Base-by-base conservation (phyloP, 1,140 invertebrate genomes). In the Adoxophyes honmai region DNA sequence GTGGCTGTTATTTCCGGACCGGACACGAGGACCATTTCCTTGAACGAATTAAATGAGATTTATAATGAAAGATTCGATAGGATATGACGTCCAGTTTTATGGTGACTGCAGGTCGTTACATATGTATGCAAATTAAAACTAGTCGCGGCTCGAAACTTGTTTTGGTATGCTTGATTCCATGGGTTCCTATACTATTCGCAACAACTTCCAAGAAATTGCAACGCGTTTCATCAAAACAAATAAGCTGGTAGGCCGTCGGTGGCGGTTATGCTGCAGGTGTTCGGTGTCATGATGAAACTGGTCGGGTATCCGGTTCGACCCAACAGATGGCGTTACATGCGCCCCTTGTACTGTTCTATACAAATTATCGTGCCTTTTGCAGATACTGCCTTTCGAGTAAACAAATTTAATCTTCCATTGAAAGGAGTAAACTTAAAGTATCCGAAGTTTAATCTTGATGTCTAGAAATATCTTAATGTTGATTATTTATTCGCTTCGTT, bases 201-300 rank as follows among this genome's bases (percentile, higher is more conserved):
- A 33, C 7, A 48, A 28, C 28, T 48, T 48, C 21, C 42, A 48
- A 48, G 42, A 48, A 48, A 18, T 11, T 21, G 21, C 16, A 28
- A n/a, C 18, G 18, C 21, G 55, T 68, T 65, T 60, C 21, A 63
- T 66, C 59, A 62, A 58, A 70, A 63, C 60, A 57, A 64, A 70
- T 55, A 60, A 15, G 18, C 56, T 35, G 57, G 59, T 55, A 60
- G 57, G 53, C 37, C 34, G 58, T 52, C 63, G 59, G 58, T 60
- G 70, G 65, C 70, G 64, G 59, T 64, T 71, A 59, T 60, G 68
- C 66, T 70, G 85, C 85, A 86, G 82, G 85, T 88, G 85, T 78
- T 78, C 70, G 70, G 68, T 80, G 74, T 82, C 78, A 73, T 69
- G 69, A 73, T 67, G 65, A 78, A 86, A 88, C 85, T 83, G 85